phyloP scores from a whole-genome alignment of 2,113 vertebrate genomes.

The Xiphophorus couchianus region DNA sequence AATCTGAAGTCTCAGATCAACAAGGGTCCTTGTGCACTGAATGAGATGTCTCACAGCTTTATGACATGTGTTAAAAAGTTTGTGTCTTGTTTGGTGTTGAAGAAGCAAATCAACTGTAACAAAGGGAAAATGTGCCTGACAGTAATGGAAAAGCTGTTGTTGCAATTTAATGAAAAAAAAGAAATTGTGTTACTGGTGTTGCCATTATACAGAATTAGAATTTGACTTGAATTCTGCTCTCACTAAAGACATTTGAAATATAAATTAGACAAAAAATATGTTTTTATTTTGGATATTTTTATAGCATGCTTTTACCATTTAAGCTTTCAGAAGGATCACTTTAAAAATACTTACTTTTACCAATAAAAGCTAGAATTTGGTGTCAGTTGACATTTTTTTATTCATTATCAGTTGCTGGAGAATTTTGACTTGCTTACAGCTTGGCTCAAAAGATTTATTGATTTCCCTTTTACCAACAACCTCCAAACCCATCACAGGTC shows the following conservation, averaged over 20 bases:
- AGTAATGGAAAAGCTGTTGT: slow-evolving; percentile 67
- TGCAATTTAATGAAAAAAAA: slow-evolving; percentile 23
- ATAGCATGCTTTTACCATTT: slow-evolving; percentile 16
- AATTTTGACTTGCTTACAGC: slow-evolving; percentile 72
- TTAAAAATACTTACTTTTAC: slow-evolving; percentile 43
- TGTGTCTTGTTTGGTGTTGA: slow-evolving; percentile 70
- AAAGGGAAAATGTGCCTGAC: slow-evolving; percentile 63
- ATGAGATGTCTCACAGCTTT: slow-evolving; percentile 75
- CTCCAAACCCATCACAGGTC: slow-evolving; percentile 64
- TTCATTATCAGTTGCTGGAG: slow-evolving; percentile 71
- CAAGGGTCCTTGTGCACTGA: slow-evolving; percentile 60
- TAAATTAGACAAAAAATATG: slow-evolving; percentile 38
- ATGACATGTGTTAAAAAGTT: slow-evolving; percentile 77
- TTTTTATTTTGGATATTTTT: slow-evolving; percentile 29
- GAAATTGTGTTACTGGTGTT: slow-evolving; percentile 31
- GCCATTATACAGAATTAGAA: slow-evolving; percentile 6
- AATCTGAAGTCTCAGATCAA: slow-evolving; percentile 66
- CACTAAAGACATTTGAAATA: not conserved
- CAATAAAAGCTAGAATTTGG: slow-evolving; percentile 42
- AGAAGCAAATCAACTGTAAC: slow-evolving; percentile 66
- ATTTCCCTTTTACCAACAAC: slow-evolving; percentile 67
- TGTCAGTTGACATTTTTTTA: slow-evolving; percentile 64
- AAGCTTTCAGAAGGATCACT: slow-evolving; percentile 26
- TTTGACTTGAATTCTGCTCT: no score
- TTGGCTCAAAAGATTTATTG: slow-evolving; percentile 70